A percentile compares a stretch with the other conserved stretches of the same genome.
phyloP scores from a whole-genome alignment of 1,140 invertebrate species.

The Branchinecta lynchi region DNA sequence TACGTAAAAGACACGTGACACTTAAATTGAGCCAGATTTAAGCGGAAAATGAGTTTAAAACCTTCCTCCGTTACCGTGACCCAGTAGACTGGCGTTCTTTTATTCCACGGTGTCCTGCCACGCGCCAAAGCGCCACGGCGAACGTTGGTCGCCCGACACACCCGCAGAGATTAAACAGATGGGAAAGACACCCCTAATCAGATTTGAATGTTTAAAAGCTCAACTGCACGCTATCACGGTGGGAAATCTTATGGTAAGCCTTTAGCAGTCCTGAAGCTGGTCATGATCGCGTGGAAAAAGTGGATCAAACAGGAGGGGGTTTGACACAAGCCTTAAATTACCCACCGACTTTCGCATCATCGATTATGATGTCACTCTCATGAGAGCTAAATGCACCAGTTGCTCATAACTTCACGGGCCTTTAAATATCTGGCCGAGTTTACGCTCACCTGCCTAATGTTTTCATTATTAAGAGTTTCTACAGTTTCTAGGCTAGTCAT shows the following conservation, averaged over 20 bases:
- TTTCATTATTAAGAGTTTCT: no score
- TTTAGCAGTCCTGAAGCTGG: background rate
- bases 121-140: background rate
- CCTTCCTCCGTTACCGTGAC: background rate
- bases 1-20: background rate
- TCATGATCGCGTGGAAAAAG: no score
- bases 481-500: no score
- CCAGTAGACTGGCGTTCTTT: background rate
- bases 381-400: no score
- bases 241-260: slow-evolving; percentile 3
- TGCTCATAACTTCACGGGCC: no score
- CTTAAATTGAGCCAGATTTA: background rate
- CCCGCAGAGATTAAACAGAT: background rate
- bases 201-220: background rate
- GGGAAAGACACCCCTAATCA: slow-evolving; percentile 10
- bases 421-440: no score
- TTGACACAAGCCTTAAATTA: no score
- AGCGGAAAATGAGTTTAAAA: slow-evolving; percentile 7
- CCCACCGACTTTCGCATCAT: no score
- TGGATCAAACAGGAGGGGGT: no score
- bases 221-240: background rate
- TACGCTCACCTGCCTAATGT: no score
- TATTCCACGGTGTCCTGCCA: background rate
- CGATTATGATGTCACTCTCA: no score
- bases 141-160: background rate